These are phyloP conservation scores for Hyles vespertilio DNA, from an alignment of 1,140 invertebrate genomes.

Conservation along the genomic window DNA sequence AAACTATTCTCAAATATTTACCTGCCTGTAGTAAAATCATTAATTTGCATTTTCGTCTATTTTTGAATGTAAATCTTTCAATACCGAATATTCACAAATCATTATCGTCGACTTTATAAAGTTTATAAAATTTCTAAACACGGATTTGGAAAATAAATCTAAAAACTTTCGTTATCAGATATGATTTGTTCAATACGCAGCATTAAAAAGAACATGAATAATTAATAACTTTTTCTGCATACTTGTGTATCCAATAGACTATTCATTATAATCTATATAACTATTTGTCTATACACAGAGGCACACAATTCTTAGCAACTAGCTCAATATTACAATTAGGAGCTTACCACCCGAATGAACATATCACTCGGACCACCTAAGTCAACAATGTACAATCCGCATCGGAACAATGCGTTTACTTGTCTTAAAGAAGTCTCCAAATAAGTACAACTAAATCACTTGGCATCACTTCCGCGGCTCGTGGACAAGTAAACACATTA, in stretches of 20 bases:
- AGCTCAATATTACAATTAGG: constrained; percentile 27
- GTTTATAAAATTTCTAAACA: neutral
- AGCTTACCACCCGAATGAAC: constrained; percentile 35
- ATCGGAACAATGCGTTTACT: constrained; percentile 20
- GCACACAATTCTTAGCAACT: constrained; percentile 67
- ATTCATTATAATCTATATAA: constrained; percentile 25
- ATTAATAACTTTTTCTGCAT: constrained; percentile 30
- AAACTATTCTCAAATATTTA: constrained; percentile 25
- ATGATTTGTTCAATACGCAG: too few species aligned
- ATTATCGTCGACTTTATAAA: neutral
- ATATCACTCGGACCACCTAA: constrained; percentile 29
- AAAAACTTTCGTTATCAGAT: too few species aligned
- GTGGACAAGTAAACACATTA: neutral
- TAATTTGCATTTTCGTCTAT: constrained; percentile 20
- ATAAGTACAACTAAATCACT: constrained; percentile 1
- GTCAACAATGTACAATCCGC: constrained; percentile 31
- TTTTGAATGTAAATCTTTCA: neutral
- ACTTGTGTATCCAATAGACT: constrained; percentile 27
- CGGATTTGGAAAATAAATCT: too few species aligned
- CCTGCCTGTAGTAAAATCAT: constrained; percentile 35
- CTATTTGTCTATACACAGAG: constrained; percentile 64
- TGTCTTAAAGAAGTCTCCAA: constrained; percentile 7
- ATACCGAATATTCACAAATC: too few species aligned
- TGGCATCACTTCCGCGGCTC: neutral
- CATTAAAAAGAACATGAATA: constrained; percentile 6